Conservation (phyloP, 1,140 invertebrate genomes). For the Caenorhabditis remanei region DNA sequence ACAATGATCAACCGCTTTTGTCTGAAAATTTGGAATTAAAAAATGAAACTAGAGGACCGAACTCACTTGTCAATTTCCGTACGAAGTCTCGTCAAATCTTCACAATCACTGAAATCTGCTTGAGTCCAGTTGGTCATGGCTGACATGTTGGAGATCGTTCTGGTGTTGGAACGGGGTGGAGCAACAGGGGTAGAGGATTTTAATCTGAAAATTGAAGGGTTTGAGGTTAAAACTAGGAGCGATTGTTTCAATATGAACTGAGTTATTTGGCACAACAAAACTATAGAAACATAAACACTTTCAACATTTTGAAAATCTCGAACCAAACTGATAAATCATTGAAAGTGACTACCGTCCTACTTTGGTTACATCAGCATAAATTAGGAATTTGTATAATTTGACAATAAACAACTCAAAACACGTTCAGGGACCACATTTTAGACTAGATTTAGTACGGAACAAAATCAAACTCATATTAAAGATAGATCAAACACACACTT, state of each 20-base stretch:
- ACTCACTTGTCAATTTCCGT: constrained; percentile 59
- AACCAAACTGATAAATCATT: no score
- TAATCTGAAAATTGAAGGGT: constrained; percentile 4
- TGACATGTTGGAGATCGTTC: constrained; percentile 60
- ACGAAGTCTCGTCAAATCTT: constrained; percentile 50
- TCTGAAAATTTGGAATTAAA: constrained; percentile 45
- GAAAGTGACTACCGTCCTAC: no score
- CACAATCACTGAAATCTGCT: constrained; percentile 58
- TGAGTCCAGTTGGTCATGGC: constrained; percentile 57
- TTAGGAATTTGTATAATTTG: no score
- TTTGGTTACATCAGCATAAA: no score
- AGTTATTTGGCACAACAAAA: not conserved
- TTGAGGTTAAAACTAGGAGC: not conserved
- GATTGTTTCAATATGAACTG: not conserved
- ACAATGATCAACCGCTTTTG: constrained; percentile 57
- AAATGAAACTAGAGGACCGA: not conserved
- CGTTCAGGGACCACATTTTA: not conserved
- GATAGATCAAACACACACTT: constrained; percentile 23
- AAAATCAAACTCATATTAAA: not conserved
- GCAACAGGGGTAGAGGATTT: constrained; percentile 2
- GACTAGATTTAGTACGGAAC: constrained; percentile 24
- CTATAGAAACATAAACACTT: not conserved
- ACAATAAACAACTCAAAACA: no score
- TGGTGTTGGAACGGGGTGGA: constrained; percentile 25
- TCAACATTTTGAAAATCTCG: not conserved